A percentile compares a stretch with the other conserved stretches of the same genome.
Evolutionary conservation across 2,888 invertebrate genomes (phyloP).

Genomic region (Amblyjoppa fuscipennis): DNA sequence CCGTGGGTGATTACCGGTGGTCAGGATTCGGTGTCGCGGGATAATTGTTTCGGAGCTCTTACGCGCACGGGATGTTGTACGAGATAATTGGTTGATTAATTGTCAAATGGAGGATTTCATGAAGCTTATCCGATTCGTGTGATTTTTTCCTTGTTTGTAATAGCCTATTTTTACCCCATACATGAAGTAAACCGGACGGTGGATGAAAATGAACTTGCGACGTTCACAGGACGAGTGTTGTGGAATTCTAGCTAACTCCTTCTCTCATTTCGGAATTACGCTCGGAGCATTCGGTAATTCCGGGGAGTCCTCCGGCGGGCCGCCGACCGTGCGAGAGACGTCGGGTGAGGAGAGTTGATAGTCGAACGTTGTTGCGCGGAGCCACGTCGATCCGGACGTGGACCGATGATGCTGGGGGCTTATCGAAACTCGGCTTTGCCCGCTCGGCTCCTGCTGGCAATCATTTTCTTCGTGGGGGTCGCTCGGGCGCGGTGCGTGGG

Average conservation of each 20-base stretch:
- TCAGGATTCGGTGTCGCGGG: background rate
- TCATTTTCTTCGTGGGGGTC: conserved; percentile 77
- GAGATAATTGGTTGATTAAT: background rate
- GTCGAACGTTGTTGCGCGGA: conserved; percentile 68
- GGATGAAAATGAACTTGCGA: background rate
- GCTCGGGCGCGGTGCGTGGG: conserved; percentile 71
- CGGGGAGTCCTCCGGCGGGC: conserved; percentile 63
- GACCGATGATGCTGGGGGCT: conserved; percentile 68
- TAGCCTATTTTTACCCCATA: background rate
- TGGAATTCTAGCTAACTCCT: conserved; percentile 35
- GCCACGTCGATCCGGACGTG: conserved; percentile 69
- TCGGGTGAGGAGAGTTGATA: conserved; percentile 65
- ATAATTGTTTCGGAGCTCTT: background rate
- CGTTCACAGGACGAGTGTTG: conserved; percentile 18
- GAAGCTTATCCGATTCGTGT: background rate
- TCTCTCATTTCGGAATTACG: conserved; percentile 58
- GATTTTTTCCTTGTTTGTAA: background rate
- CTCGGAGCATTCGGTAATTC: conserved; percentile 65
- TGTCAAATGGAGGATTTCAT: background rate
- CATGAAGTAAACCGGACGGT: background rate
- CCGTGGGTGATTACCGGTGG: background rate
- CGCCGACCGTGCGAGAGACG: conserved; percentile 44
- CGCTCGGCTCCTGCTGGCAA: conserved; percentile 69
- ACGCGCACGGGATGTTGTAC: background rate
- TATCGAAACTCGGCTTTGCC: conserved; percentile 63